These are phyloP conservation scores for Cydia strobilella DNA, from an alignment of 1,140 invertebrate genomes.

Conservation along the genomic window DNA sequence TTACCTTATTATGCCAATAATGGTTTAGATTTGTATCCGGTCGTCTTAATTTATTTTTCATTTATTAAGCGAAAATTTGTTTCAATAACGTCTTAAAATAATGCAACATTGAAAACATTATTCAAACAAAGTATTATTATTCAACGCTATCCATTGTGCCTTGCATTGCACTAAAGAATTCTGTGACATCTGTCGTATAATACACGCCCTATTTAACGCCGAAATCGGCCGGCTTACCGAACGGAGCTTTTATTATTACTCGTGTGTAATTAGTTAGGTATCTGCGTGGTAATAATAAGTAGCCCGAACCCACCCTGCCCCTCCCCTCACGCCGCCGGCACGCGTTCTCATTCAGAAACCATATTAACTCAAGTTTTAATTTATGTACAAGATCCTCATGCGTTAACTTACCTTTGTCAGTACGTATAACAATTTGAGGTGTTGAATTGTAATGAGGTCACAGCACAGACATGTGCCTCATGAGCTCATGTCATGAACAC, in stretches of 20 bases:
- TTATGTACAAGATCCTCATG: neutral
- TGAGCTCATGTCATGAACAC: constrained; percentile 27
- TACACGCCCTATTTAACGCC: constrained; percentile 42
- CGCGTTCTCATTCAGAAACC: constrained; percentile 57
- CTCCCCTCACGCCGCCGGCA: constrained; percentile 46
- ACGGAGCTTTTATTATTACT: constrained; percentile 50
- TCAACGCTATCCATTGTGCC: constrained; percentile 38
- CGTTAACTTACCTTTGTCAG: neutral
- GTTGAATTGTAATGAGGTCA: constrained; percentile 22
- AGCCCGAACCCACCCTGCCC: constrained; percentile 56
- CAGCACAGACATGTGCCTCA: constrained; percentile 36
- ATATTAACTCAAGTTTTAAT: constrained; percentile 39
- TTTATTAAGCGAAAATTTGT: neutral
- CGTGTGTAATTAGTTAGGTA: constrained; percentile 50
- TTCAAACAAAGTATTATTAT: constrained; percentile 29
- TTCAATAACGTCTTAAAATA: neutral
- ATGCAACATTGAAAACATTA: neutral
- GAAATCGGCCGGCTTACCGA: constrained; percentile 40
- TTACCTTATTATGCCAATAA: constrained; percentile 63
- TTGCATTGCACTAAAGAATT: constrained; percentile 42
- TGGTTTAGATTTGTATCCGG: constrained; percentile 55
- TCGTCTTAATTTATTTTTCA: constrained; percentile 25
- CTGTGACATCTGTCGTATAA: constrained; percentile 44
- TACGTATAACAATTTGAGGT: constrained; percentile 19
- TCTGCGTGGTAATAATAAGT: constrained; percentile 70